Evolutionary conservation across 2,113 vertebrate species (phyloP).

Genomic region (Butorides virescens): DNA sequence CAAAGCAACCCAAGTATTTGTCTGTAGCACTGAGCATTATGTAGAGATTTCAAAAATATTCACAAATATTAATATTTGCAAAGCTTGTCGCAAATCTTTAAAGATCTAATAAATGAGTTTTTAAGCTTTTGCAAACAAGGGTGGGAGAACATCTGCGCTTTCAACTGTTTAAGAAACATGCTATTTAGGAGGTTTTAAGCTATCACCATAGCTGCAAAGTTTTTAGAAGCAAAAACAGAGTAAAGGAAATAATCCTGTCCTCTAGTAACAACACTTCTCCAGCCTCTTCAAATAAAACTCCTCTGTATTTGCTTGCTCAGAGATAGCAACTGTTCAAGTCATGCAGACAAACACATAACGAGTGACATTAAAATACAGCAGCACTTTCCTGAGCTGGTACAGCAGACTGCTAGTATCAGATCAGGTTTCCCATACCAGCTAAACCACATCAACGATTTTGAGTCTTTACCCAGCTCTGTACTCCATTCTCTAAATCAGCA

Average conservation of each 20-base stretch:
- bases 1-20: not conserved
- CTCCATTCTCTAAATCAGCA: not conserved
- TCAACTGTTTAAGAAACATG: not conserved
- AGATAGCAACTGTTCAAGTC: not conserved
- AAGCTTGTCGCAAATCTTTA: slow-evolving; percentile 17
- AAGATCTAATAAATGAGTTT: slow-evolving; percentile 33
- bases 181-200: not conserved
- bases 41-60: slow-evolving; percentile 48
- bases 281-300: not conserved
- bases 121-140: slow-evolving; percentile 48
- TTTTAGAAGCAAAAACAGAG: slow-evolving; percentile 12
- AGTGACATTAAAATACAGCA: not conserved
- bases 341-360: not conserved
- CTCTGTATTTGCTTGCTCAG: not conserved
- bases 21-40: not conserved
- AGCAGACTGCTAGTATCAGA: not conserved
- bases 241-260: not conserved
- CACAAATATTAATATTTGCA: slow-evolving; percentile 26
- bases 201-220: not conserved
- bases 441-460: not conserved
- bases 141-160: slow-evolving; percentile 1
- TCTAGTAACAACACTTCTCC: not conserved
- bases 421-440: not conserved
- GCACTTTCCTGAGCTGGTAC: not conserved
- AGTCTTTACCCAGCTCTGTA: not conserved